Percentiles rank a stretch among this genome's conserved stretches.
phyloP scores from a whole-genome alignment of 2,113 vertebrate genomes.

The Nansenia antarctica region DNA sequence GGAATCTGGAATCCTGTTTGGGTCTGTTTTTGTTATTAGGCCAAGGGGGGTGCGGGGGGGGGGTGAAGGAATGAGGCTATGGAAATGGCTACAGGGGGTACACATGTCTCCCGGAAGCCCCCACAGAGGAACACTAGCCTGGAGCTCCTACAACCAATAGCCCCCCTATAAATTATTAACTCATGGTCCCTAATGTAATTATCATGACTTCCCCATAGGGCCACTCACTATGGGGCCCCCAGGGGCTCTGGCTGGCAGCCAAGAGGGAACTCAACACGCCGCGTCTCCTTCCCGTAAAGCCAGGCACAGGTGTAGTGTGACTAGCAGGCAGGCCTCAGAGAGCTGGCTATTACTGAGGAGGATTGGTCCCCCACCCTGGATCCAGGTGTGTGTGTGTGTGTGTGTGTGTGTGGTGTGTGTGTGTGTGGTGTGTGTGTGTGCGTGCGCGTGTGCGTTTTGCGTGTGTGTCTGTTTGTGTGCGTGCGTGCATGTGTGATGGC shows the following conservation, averaged over 20 bases:
- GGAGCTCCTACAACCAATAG: no score
- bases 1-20: conserved; percentile 30
- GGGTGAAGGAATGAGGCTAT: neutral
- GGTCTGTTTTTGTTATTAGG: conserved; percentile 8
- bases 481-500: no score
- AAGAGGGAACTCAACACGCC: conserved; percentile 6
- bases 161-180: conserved; percentile 57
- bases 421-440: no score
- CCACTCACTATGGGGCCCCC: conserved; percentile 22
- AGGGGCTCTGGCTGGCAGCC: conserved; percentile 22
- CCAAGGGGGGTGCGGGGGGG: neutral
- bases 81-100: conserved; percentile 26
- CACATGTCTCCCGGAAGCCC: conserved; percentile 43
- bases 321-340: no score
- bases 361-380: no score
- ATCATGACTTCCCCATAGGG: conserved; percentile 32
- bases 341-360: no score
- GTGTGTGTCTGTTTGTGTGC: no score
- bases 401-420: no score
- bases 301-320: no score
- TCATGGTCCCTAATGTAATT: conserved; percentile 24
- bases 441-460: no score
- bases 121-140: conserved; percentile 23
- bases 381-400: neutral
- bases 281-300: no score